Percentiles rank a stretch among this genome's conserved stretches.
phyloP scores from a whole-genome alignment of 2,888 invertebrate genomes.

The Nineta flava region DNA sequence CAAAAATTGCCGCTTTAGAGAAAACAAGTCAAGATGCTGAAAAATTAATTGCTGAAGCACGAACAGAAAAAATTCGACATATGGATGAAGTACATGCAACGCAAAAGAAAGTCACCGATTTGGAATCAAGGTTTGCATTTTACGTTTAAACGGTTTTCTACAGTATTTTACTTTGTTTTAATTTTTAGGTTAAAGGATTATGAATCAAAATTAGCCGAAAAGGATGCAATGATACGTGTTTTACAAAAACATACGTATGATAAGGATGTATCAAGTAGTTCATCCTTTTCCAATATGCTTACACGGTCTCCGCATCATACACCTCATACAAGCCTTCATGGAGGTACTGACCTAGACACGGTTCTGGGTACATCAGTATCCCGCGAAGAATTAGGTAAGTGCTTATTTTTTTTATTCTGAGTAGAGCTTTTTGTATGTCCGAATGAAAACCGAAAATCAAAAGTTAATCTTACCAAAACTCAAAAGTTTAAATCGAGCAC shows the following conservation, averaged over 20 bases:
- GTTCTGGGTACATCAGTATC: constrained; percentile 29
- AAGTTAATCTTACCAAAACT: neutral
- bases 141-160: neutral
- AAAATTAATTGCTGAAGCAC: constrained; percentile 69
- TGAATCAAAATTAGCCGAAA: constrained; percentile 75
- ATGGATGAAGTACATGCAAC: constrained; percentile 80
- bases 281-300: constrained; percentile 26
- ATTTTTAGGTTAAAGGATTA: constrained; percentile 55
- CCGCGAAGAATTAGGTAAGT: constrained; percentile 29
- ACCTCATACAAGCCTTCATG: constrained; percentile 31
- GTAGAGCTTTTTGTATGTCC: neutral
- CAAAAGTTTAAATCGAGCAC: too few species aligned
- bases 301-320: constrained; percentile 32
- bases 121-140: constrained; percentile 55
- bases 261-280: constrained; percentile 38
- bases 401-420: neutral
- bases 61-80: constrained; percentile 71
- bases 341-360: constrained; percentile 28
- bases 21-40: constrained; percentile 72
- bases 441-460: neutral
- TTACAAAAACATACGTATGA: constrained; percentile 66
- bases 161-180: constrained; percentile 1
- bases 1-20: constrained; percentile 69
- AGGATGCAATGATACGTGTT: constrained; percentile 80
- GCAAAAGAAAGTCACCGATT: constrained; percentile 69